Percentiles rank a stretch among this genome's conserved stretches.
Evolutionary conservation across 2,113 vertebrate genomes (phyloP).

Genomic region (Camelus bactrianus): DNA sequence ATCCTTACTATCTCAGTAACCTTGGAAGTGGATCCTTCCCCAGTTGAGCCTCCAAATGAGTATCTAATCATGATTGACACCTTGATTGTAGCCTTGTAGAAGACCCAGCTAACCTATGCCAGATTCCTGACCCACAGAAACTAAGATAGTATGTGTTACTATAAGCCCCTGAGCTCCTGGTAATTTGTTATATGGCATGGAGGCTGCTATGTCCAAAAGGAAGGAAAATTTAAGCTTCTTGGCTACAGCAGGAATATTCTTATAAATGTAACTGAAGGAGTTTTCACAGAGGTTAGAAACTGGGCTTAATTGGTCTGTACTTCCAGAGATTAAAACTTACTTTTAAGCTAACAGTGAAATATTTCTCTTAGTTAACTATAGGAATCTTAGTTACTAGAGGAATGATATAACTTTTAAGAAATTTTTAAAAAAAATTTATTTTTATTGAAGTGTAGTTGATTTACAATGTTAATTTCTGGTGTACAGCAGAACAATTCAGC

Average conservation of each 20-base stretch:
- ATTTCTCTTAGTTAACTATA: background rate
- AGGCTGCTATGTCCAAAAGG: background rate
- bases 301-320: background rate
- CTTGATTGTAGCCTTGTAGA: background rate
- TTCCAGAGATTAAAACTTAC: background rate
- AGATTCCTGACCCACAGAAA: background rate
- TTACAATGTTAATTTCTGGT: too few relatives aligned
- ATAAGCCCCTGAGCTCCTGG: background rate
- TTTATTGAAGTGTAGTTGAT: too few relatives aligned
- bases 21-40: background rate
- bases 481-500: too few relatives aligned
- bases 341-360: background rate
- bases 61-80: background rate
- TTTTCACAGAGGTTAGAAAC: background rate
- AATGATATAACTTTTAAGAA: background rate
- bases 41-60: background rate
- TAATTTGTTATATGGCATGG: background rate
- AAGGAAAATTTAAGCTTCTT: constrained; percentile 9
- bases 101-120: background rate
- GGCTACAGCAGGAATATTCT: background rate
- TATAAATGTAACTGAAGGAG: constrained; percentile 3
- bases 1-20: background rate
- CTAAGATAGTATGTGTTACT: background rate
- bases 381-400: background rate
- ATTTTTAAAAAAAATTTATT: too few relatives aligned